These are phyloP conservation scores for Oxyruncus cristatus DNA, from an alignment of 2,113 vertebrate genomes.

Conservation along the genomic window DNA sequence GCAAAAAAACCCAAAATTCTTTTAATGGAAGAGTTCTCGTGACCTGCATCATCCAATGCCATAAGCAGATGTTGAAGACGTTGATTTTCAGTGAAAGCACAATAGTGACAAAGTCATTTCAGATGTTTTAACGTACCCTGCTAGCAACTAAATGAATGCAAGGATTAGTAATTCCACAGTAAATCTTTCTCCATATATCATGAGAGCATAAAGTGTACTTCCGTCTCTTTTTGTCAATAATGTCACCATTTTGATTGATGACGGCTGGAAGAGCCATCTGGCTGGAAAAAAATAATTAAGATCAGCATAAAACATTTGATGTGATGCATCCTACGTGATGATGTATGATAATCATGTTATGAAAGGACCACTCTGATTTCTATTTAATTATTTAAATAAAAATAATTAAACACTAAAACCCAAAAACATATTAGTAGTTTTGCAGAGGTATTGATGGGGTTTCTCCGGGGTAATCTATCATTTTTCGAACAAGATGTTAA, in stretches of 20 bases:
- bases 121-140: background rate
- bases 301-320: background rate
- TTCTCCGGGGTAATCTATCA: background rate
- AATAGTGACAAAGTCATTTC: background rate
- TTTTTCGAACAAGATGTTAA: background rate
- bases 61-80: background rate
- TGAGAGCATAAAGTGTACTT: background rate
- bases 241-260: background rate
- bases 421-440: background rate
- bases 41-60: background rate
- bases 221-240: background rate
- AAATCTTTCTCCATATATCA: background rate
- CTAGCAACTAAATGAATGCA: background rate
- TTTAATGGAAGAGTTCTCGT: background rate
- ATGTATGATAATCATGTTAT: background rate
- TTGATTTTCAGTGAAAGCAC: background rate
- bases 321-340: background rate
- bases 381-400: background rate
- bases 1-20: too few relatives aligned
- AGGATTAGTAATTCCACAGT: background rate
- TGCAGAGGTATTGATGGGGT: background rate
- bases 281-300: background rate
- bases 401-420: background rate
- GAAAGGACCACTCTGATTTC: background rate
- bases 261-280: background rate